Evolutionary conservation across 2,113 vertebrate genomes (phyloP).

Genomic region (Andinoacara biseriatus): DNA sequence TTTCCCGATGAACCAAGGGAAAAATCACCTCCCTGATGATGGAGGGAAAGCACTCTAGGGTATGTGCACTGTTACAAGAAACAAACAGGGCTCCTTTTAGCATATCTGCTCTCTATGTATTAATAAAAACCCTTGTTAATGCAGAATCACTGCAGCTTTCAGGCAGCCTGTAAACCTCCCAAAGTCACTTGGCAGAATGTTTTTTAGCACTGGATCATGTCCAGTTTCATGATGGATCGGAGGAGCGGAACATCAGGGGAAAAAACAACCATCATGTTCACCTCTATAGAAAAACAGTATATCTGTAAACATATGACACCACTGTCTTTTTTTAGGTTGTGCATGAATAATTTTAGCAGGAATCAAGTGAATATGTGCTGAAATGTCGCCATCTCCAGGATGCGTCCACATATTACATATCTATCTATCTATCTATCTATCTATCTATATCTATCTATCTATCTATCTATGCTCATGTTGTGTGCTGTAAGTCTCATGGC

Average conservation of each 20-base stretch:
- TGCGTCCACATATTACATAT: slow-evolving; percentile 15
- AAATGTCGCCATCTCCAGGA: slow-evolving; percentile 63
- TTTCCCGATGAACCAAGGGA: slow-evolving; percentile 56
- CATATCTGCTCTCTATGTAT: neutral
- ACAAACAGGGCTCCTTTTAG: slow-evolving; percentile 8
- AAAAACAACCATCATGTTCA: neutral
- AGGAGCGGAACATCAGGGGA: neutral
- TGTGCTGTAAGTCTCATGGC: neutral
- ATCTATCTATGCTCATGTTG: no score
- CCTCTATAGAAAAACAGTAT: neutral
- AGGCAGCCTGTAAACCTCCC: neutral
- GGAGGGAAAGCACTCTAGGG: slow-evolving; percentile 2
- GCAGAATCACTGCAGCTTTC: neutral
- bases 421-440: neutral
- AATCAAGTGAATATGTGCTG: neutral
- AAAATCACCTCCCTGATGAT: slow-evolving; percentile 52
- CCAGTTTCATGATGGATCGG: neutral
- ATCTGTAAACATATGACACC: slow-evolving; percentile 2
- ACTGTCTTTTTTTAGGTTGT: neutral
- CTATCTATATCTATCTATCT: neutral
- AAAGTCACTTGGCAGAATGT: neutral
- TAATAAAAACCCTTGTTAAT: neutral
- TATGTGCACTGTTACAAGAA: neutral
- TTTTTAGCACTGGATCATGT: neutral
- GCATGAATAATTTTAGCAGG: neutral